Evolutionary conservation across 2,888 invertebrate species (phyloP), one percentile per base, ranked within the genome.

Genomic region (Pherbina coryleti): DNA sequence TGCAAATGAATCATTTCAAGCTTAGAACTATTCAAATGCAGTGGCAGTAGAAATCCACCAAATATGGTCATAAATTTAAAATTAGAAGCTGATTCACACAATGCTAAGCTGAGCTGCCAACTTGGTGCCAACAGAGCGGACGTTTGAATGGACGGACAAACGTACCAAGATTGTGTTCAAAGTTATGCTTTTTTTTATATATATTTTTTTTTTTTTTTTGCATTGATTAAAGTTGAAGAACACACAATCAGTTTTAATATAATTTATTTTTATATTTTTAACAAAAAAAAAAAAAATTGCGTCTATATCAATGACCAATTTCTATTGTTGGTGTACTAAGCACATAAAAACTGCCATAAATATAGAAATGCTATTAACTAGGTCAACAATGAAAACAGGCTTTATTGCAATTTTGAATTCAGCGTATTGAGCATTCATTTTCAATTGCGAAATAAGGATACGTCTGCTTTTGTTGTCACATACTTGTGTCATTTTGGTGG

Each of bases 11-110:
- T 60, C 73, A 73, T n/a, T 55, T 37, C 34, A 25, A 17, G 53
- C n/a, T 31, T 55, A 51, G 3, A 25, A 11, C 44, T 67, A 62
- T 22, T 57, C 34, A 17, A 71, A 44, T 57, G 4, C 31, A 44
- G n/a, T 55, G 1, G 2, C 11, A 44, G 49, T 14, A 22, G 19
- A 31, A 57, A 62, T 19, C 22, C 28, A 25, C 44, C 62, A 44
- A 73, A 73, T 73, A 73, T 73, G 73, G 73, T 73, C 62, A 73
- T 22, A 62, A 53, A 51, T 66, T 37, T 74, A 66, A 66, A 75
- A 34, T 75, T 55, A 55, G 55, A 22, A 34, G 64, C 49, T 62
- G 62, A 73, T 5, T 25, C 60, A 73, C 17, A 25, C 3, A 11
- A 69, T 2, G 22, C 11, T 44, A 11, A 44, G 44, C 44, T 31